Percentiles rank a stretch among this genome's conserved stretches.
Evolutionary conservation across 1,140 invertebrate species (phyloP).

Genomic region (Ips nitidus): DNA sequence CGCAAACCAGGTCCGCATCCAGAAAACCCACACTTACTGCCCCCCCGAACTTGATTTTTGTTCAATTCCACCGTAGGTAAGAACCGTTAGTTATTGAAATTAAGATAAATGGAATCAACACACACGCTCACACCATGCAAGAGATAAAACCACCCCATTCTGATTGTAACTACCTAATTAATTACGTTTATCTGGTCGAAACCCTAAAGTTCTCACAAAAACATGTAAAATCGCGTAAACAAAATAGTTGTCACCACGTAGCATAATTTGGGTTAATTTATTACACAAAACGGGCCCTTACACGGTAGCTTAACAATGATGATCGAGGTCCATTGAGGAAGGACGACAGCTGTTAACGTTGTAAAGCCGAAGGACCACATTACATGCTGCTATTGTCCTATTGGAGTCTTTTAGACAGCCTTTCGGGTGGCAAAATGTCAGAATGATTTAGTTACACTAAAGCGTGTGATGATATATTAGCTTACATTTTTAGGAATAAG

Average conservation of each 20-base stretch:
- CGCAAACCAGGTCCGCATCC: conserved; percentile 22
- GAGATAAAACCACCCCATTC: too few species aligned
- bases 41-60: too few species aligned
- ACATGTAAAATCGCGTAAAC: conserved; percentile 21
- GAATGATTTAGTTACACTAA: conserved; percentile 25
- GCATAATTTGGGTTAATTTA: conserved; percentile 33
- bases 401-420: conserved; percentile 22
- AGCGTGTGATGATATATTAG: conserved; percentile 21
- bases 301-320: conserved; percentile 34
- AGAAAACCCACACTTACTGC: neutral
- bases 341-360: conserved; percentile 31
- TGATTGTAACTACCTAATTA: neutral
- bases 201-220: conserved; percentile 28
- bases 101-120: too few species aligned
- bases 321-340: conserved; percentile 34
- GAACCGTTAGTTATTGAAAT: too few species aligned
- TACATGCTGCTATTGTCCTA: conserved; percentile 30
- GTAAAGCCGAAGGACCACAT: conserved; percentile 29
- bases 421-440: conserved; percentile 26
- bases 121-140: too few species aligned
- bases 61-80: too few species aligned
- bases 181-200: conserved; percentile 7
- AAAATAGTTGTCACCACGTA: conserved; percentile 32
- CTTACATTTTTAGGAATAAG: conserved; percentile 2
- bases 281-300: conserved; percentile 28